A percentile compares a stretch with the other conserved stretches of the same genome.
These are phyloP conservation scores for Yponomeuta cagnagella DNA, from an alignment of 2,888 invertebrate genomes.

Conservation along the genomic window DNA sequence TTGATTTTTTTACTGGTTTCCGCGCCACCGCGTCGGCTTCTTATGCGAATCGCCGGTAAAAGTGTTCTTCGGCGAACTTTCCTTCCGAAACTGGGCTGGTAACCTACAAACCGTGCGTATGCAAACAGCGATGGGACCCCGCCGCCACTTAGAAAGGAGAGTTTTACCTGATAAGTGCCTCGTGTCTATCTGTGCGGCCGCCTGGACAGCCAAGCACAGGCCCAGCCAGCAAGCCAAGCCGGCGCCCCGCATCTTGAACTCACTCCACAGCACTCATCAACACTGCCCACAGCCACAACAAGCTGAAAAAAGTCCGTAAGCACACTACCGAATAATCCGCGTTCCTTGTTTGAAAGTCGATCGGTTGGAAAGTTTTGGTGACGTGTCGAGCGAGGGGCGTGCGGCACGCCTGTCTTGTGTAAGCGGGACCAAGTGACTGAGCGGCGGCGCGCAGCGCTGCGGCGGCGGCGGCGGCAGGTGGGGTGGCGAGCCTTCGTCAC, in stretches of 20 bases:
- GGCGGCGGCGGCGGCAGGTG: conserved; percentile 37
- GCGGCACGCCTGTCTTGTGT: conserved; percentile 22
- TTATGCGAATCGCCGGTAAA: conserved; percentile 4
- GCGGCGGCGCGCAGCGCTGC: conserved; percentile 40
- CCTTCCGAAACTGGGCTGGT: background rate
- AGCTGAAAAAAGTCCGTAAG: conserved; percentile 32
- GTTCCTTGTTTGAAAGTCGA: conserved; percentile 7
- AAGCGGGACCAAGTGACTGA: conserved; percentile 52
- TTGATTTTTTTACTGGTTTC: background rate
- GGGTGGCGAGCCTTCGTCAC: conserved; percentile 34
- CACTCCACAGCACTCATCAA: conserved; percentile 65
- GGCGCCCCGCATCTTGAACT: conserved; percentile 49
- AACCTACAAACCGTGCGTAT: conserved; percentile 5
- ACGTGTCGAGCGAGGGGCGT: conserved; percentile 43
- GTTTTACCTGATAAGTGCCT: conserved; percentile 61
- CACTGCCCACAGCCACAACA: conserved; percentile 43
- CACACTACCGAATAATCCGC: no score
- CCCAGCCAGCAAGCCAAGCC: conserved; percentile 63
- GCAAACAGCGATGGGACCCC: background rate
- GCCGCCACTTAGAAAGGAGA: background rate
- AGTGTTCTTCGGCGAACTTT: conserved; percentile 7
- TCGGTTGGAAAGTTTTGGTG: conserved; percentile 56
- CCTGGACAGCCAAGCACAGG: conserved; percentile 47
- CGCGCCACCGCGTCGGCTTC: background rate
- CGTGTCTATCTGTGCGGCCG: conserved; percentile 59